Evolutionary conservation across 2,113 vertebrate genomes (phyloP).

Genomic region (Ceyx margarethae): DNA sequence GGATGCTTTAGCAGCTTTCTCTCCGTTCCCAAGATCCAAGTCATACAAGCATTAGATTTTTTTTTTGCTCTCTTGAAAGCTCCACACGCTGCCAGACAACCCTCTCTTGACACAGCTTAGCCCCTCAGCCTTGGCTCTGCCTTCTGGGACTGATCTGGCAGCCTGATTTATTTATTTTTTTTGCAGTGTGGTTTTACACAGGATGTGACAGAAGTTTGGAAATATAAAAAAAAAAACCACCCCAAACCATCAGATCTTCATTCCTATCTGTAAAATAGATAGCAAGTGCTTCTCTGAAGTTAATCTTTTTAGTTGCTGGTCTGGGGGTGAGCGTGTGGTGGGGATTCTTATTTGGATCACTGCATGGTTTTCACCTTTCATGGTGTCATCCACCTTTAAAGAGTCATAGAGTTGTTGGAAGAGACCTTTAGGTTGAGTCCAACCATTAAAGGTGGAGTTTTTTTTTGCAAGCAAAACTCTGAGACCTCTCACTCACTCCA

Average conservation of each 20-base stretch:
- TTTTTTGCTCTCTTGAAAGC: not conserved
- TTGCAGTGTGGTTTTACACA: not conserved
- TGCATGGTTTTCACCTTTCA: not conserved
- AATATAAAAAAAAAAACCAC: not conserved
- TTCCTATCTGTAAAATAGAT: not conserved
- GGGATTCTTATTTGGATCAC: not conserved
- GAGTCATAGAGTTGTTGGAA: not conserved
- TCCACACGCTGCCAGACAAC: not conserved
- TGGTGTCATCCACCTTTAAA: not conserved
- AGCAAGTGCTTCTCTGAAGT: not conserved
- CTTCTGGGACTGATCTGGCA: not conserved
- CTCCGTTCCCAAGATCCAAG: not conserved
- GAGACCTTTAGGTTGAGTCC: too few species aligned
- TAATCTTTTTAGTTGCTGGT: not conserved
- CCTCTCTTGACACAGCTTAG: not conserved
- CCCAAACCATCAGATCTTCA: not conserved
- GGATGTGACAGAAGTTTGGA: not conserved
- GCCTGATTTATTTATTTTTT: not conserved
- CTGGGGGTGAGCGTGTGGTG: not conserved
- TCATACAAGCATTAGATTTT: not conserved
- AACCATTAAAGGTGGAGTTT: not conserved
- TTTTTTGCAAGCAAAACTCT: not conserved
- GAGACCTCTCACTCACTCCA: not conserved
- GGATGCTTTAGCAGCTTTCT: not conserved
- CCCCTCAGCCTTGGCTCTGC: not conserved